phyloP scores from a whole-genome alignment of 2,888 invertebrate genomes.

The Dasypogon diadema region DNA sequence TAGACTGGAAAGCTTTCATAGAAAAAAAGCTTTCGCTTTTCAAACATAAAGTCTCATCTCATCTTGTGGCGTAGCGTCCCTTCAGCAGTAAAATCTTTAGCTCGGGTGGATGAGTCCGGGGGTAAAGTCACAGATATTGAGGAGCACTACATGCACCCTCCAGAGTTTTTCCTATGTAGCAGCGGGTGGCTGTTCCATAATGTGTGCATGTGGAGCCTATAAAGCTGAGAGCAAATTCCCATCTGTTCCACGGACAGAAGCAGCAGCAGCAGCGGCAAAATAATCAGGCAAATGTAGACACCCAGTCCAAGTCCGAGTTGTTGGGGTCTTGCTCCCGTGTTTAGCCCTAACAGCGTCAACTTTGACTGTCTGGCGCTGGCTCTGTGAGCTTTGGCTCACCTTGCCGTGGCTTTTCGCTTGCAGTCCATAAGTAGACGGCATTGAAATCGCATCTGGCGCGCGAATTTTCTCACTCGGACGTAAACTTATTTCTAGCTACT shows the following conservation, averaged over 20 bases:
- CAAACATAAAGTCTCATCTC: neutral
- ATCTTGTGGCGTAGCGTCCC: neutral
- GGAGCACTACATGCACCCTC: too few species aligned
- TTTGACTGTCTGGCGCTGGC: neutral
- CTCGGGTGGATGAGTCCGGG: neutral
- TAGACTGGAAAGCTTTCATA: neutral
- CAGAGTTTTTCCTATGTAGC: too few species aligned
- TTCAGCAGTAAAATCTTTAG: neutral
- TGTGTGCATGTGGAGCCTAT: too few species aligned
- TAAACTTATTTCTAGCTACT: neutral
- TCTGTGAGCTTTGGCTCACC: slow-evolving; percentile 47
- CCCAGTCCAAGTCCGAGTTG: slow-evolving; percentile 1
- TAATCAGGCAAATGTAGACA: neutral
- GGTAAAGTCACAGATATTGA: too few species aligned
- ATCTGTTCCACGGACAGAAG: too few species aligned
- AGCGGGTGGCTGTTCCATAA: too few species aligned
- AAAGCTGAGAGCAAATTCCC: too few species aligned
- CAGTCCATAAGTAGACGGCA: slow-evolving; percentile 51
- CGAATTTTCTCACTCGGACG: neutral
- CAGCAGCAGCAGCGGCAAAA: too few species aligned
- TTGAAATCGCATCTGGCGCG: slow-evolving; percentile 38
- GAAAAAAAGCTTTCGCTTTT: neutral
- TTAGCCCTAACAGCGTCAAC: slow-evolving; percentile 17
- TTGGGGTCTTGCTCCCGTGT: slow-evolving; percentile 41
- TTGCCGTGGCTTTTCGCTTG: slow-evolving; percentile 46